phyloP scores from a whole-genome alignment of 2,113 vertebrate species.

The Apistogramma diplotaenia region DNA sequence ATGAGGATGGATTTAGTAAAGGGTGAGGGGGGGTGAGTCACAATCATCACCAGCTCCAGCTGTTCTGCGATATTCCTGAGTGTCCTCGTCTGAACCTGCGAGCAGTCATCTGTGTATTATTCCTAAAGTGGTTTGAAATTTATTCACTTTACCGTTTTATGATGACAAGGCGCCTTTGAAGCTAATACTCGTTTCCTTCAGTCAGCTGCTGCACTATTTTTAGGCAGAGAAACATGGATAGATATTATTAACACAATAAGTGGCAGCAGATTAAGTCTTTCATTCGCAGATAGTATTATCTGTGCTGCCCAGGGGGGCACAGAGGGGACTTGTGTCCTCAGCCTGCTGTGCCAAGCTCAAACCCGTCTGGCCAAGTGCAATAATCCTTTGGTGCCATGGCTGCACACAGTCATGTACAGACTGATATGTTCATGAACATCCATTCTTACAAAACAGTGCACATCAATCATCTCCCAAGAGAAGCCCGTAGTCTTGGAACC shows the following conservation, averaged over 20 bases:
- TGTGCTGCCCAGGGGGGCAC: constrained; percentile 31
- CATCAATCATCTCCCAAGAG: not conserved
- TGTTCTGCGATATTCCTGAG: constrained; percentile 32
- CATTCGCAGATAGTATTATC: constrained; percentile 63
- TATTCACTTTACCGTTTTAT: not conserved
- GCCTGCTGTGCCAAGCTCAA: constrained; percentile 46
- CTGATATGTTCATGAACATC: not conserved
- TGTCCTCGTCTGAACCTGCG: constrained; percentile 32
- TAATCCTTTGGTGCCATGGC: constrained; percentile 51
- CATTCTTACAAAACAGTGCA: not conserved
- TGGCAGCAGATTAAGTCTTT: constrained; percentile 43
- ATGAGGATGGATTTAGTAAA: constrained; percentile 7
- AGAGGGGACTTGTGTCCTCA: constrained; percentile 46
- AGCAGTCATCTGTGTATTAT: constrained; percentile 15
- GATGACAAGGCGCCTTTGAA: constrained; percentile 29
- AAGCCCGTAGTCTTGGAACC: not conserved
- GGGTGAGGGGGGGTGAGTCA: constrained; percentile 21
- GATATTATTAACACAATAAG: constrained; percentile 46
- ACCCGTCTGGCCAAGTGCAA: constrained; percentile 64
- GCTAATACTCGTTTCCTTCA: too few relatives aligned
- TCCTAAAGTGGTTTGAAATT: constrained; percentile 30
- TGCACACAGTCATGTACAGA: constrained; percentile 28
- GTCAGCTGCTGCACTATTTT: constrained; percentile 37
- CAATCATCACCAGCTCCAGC: constrained; percentile 38
- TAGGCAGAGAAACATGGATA: constrained; percentile 29